These are phyloP conservation scores for Calliopum simillimum DNA, from an alignment of 2,888 invertebrate genomes.

Conservation along the genomic window DNA sequence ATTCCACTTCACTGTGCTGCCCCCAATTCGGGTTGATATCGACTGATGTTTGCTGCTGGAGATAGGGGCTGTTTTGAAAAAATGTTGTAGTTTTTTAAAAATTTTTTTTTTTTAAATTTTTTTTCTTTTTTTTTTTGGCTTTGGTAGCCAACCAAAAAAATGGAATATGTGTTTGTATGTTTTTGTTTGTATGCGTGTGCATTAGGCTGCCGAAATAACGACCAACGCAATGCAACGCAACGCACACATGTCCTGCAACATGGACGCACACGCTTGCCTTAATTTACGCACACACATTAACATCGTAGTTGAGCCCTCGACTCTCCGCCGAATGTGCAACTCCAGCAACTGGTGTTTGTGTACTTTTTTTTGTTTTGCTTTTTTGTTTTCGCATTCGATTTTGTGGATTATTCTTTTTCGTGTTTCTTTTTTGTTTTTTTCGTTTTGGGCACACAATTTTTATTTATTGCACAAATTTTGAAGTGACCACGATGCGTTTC, in stretches of 20 bases:
- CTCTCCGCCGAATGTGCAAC: conserved; percentile 18
- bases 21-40: conserved; percentile 43
- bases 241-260: conserved; percentile 24
- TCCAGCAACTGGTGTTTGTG: conserved; percentile 60
- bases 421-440: conserved; percentile 41
- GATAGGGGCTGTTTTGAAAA: conserved; percentile 51
- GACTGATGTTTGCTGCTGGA: conserved; percentile 30
- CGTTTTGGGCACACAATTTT: conserved; percentile 41
- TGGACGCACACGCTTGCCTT: conserved; percentile 25
- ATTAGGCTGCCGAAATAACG: conserved; percentile 47
- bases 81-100: conserved; percentile 30
- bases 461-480: conserved; percentile 47
- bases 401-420: conserved; percentile 45
- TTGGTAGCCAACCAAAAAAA: conserved; percentile 29
- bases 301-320: conserved; percentile 33
- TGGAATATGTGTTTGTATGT: conserved; percentile 35
- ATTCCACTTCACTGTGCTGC: conserved; percentile 30
- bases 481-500: conserved; percentile 37
- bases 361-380: conserved; percentile 51
- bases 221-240: conserved; percentile 42
- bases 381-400: conserved; percentile 49
- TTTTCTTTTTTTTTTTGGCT: conserved; percentile 37
- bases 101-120: conserved; percentile 24
- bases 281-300: conserved; percentile 40
- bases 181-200: conserved; percentile 40